phyloP scores from a whole-genome alignment of 2,113 vertebrate species.

The Semicossyphus pulcher region DNA sequence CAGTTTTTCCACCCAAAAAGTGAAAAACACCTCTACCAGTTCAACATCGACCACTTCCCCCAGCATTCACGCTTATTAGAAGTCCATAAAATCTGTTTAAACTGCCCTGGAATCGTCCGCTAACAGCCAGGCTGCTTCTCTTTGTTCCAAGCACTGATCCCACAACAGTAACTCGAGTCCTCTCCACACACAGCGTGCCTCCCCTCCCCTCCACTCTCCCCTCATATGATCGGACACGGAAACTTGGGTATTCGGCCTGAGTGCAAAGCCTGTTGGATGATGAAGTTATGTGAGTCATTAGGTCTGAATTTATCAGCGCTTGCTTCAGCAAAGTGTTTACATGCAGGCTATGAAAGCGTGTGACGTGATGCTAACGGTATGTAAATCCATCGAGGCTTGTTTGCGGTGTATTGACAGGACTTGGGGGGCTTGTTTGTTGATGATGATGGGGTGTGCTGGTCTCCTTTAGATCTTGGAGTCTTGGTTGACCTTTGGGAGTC shows the following conservation, averaged over 20 bases:
- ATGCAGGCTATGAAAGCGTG: slow-evolving; percentile 29
- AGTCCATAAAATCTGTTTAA: slow-evolving; percentile 56
- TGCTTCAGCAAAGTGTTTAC: slow-evolving; percentile 26
- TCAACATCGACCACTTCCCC: slow-evolving; percentile 26
- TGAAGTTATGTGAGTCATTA: slow-evolving; percentile 45
- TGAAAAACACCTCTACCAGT: neutral
- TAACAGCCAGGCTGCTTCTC: slow-evolving; percentile 20
- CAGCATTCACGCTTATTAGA: slow-evolving; percentile 64
- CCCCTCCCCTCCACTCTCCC: slow-evolving; percentile 23
- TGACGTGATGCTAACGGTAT: slow-evolving; percentile 24
- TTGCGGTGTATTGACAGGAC: slow-evolving; percentile 34
- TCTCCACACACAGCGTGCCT: slow-evolving; percentile 35
- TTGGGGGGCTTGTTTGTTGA: slow-evolving; percentile 31
- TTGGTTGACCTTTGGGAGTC: slow-evolving; percentile 55
- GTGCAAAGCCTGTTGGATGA: slow-evolving; percentile 62
- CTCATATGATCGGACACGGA: slow-evolving; percentile 51
- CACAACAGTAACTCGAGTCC: slow-evolving; percentile 68
- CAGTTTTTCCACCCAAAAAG: neutral
- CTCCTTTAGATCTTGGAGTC: slow-evolving; percentile 38
- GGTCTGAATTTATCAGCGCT: slow-evolving; percentile 50
- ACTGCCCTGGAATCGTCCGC: slow-evolving; percentile 16
- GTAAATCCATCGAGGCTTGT: slow-evolving; percentile 31
- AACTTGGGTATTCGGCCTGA: slow-evolving; percentile 54
- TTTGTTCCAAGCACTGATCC: slow-evolving; percentile 63
- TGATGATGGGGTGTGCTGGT: slow-evolving; percentile 12